Percentiles rank a stretch among this genome's conserved stretches.
Evolutionary conservation across 2,113 vertebrate genomes (phyloP).

Genomic region (Carassius gibelio): DNA sequence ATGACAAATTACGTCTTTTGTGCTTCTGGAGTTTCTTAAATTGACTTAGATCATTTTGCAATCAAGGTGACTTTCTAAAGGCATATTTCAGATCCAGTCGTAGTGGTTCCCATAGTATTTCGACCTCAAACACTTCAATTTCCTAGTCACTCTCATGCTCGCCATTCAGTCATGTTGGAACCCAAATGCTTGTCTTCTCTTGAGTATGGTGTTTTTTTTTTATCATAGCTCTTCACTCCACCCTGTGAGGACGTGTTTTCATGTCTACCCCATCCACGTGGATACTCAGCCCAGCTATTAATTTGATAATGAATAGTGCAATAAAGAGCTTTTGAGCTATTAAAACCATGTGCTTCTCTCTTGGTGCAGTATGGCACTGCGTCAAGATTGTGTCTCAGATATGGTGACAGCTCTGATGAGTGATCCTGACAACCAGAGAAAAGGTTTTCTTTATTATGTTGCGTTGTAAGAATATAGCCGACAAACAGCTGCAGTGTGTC

Average conservation of each 20-base stretch:
- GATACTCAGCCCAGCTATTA: not conserved
- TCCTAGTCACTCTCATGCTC: not conserved
- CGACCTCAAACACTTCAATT: not conserved
- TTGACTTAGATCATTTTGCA: not conserved
- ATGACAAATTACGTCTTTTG: not conserved
- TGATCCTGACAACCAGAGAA: not conserved
- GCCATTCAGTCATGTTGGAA: not conserved
- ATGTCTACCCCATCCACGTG: not conserved
- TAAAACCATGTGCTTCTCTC: not conserved
- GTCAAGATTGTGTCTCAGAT: slow-evolving; percentile 2
- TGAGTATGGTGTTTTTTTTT: not conserved
- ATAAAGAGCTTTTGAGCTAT: not conserved
- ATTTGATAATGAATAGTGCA: slow-evolving; percentile 4
- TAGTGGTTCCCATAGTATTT: not conserved
- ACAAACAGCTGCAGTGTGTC: not conserved
- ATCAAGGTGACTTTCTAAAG: slow-evolving; percentile 6
- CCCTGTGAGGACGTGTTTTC: not conserved
- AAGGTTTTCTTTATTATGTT: not conserved
- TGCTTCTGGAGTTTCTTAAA: not conserved
- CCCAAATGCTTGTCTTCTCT: slow-evolving; percentile 1
- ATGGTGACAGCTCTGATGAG: not conserved
- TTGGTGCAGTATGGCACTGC: slow-evolving; percentile 28
- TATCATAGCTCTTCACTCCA: not conserved
- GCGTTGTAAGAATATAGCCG: not conserved
- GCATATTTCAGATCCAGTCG: not conserved